These are phyloP conservation scores for Phacellophora camtschatica DNA, from an alignment of 30 jellyfish, hydroid and myxozoan species.

Conservation along the genomic window DNA sequence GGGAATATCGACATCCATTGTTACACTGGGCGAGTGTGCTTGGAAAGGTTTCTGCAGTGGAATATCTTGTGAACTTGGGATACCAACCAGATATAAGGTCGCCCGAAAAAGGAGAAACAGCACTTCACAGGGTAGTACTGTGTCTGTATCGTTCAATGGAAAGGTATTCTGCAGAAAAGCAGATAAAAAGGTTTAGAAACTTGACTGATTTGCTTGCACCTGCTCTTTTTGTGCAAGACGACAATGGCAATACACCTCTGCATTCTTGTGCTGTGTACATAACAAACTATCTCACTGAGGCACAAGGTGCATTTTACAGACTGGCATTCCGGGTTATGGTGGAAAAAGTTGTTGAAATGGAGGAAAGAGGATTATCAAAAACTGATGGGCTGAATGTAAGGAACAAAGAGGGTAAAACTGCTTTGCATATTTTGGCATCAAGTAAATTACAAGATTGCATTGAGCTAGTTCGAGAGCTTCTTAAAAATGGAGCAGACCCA, in stretches of 20 bases:
- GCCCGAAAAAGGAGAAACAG: conserved; percentile 55
- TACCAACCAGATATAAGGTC: conserved; percentile 47
- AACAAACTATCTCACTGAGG: neutral
- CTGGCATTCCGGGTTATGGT: conserved; percentile 33
- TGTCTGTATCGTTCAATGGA: conserved; percentile 26
- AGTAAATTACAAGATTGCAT: neutral
- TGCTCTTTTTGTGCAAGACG: conserved; percentile 51
- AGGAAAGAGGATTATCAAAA: neutral
- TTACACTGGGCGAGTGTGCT: conserved; percentile 88
- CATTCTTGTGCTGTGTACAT: conserved; percentile 76
- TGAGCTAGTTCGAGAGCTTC: neutral
- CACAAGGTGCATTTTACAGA: neutral
- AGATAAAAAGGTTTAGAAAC: neutral
- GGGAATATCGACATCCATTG: conserved; percentile 67
- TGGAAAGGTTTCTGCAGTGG: conserved; percentile 61
- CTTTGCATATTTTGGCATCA: conserved; percentile 46
- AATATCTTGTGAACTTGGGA: conserved; percentile 35
- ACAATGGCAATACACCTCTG: conserved; percentile 78
- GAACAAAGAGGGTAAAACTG: conserved; percentile 45
- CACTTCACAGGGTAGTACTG: conserved; percentile 56
- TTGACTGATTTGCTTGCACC: conserved; percentile 56
- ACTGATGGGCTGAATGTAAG: conserved; percentile 27
- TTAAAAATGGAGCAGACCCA: conserved; percentile 38
- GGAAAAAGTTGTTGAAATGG: conserved; percentile 9
- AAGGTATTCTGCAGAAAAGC: neutral